Evolutionary conservation across 2,797 vertebrate species (phyloP), one percentile per base, ranked within the genome.

Genomic region (Potorous gilbertii): DNA sequence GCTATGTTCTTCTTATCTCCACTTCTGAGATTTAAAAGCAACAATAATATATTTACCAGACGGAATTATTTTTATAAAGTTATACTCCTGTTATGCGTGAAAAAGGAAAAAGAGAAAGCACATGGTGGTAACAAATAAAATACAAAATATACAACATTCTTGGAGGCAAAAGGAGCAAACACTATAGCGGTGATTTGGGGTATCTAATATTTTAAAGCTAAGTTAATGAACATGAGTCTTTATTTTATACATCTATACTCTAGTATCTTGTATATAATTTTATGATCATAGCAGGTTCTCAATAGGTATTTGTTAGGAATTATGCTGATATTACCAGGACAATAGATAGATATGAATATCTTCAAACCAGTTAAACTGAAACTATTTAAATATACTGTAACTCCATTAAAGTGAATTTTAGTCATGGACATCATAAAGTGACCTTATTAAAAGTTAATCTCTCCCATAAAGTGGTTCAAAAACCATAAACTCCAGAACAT

Each of bases 1-100:
- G 99, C 99, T 96, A 99, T 97, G 96, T 99, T 98, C 98, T 99
- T 99, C 98, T 99, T 99, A 98, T 99, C 99, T 59, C 99, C 99
- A 98, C 99, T 99, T 98, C 99, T 99, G 98, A 54, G 97, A 98
- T 54, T n/a, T 96, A 96, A 98, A 94, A 10, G 92, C 21, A 97
- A 96, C 34, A 95, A 95, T 55, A 97, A 96, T 66, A 91, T 54
- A 94, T 96, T 96, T 97, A 87, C 96, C 90, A 94, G 90, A 56
- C n/a, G 10, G 8, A 93, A 28, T 91, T n/a, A 89, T 62, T 93
- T 93, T 62, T 59, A 16, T 46, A 29, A 40, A 66, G 31, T 29
- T 90, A 31, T 34, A 34, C 34, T 74, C 54, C 34, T 93, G 31
- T 56, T 93, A 92, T 31, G 92, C 54, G 95, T 59, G 74, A 91